Evolutionary conservation across 2,888 invertebrate genomes (phyloP), one percentile per base, ranked within the genome.

Genomic region (Tenthredo scrophulariae): DNA sequence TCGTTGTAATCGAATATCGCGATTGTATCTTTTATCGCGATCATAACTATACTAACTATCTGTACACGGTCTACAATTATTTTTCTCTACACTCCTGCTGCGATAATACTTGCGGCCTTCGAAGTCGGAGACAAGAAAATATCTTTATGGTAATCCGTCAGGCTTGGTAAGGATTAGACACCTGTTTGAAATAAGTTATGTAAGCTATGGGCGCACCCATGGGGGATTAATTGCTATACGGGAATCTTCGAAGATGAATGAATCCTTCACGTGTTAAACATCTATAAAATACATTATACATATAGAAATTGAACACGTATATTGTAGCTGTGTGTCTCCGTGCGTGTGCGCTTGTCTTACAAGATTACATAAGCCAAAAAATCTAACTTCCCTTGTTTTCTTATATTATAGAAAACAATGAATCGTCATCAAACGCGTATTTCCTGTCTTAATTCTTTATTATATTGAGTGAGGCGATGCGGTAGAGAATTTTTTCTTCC

Each of bases 51-150:
- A 29, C 9, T 54, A 33, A 54, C 77, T 54, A 54, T 40, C 54
- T 13, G 77, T 77, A 77, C 18, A 54, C 54, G 54, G 77, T 50
- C 4, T 9, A 22, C 54, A 50, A 50, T 33, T 33, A 74, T 74
- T 62, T 74, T 74, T 13, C 7, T 74, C n/a, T 43, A 74, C n/a
- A 83, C 67, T 67, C 65, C 67, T 26, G 83, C 67, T 43, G 83
- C 7, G 65, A 83, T 83, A 83, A 67, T 83, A 70, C 83, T 65
- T 46, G n/a, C n/a, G 83, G 70, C 83, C 83, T 83, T 83, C 83
- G 46, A 43, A 33, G 50, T 6, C 5, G 62, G 62, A 80, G 58
- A 80, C 80, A 62, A 40, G 40, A 40, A 62, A 80, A 80, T 62
- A 80, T 26, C 40, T 58, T 80, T 80, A 80, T 80, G 80, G 80